Base-by-base conservation (phyloP, 2,797 vertebrate genomes). In the Stomatorhinus walkeri region DNA sequence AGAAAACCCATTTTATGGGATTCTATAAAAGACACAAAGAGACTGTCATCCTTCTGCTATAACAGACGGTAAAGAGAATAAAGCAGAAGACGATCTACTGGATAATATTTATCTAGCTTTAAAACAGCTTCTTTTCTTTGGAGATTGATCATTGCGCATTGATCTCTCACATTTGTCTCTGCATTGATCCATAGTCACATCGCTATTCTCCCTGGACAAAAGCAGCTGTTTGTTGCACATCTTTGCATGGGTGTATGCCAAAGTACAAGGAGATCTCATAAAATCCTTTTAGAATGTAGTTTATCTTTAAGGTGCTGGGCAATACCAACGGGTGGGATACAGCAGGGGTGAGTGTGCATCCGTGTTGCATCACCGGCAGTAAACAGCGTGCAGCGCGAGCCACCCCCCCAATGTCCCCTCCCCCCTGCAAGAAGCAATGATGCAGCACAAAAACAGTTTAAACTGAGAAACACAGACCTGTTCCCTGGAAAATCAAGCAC, bases 381-480 rank as follows among this genome's bases (percentile, higher is more conserved):
- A 51, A 36, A 36, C 0, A 72, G 83, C n/a, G 32, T 87, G 16
- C 61, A 89, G 51, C 10, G 16, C 10, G 61, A 89, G 59, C 32
- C 61, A n/a, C 59, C 88, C 61, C 36, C 19, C 19, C 59, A 51
- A 32, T 32, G 14, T 59, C 52, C 24, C 56, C 86, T 16, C 86
- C 54, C 52, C 83, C 83, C 40, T 24, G 46, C 48, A 54, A 86
- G 61, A 59, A 43, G 84, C 88, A 89, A 86, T 89, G 88, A 85
- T 89, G 84, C 88, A 87, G 88, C 88, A 89, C 88, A 76, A 89
- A 89, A 76, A 59, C 88, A 86, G 83, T 89, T 89, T 51, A 86
- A 54, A 89, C 28, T 87, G 61, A 40, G 72, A 76, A 89, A 89
- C 84, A 87, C 83, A 76, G 16, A 89, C 88, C 49, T 32, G 59